phyloP scores from a whole-genome alignment of 1,140 invertebrate species.

The Drosophila seguyi region DNA sequence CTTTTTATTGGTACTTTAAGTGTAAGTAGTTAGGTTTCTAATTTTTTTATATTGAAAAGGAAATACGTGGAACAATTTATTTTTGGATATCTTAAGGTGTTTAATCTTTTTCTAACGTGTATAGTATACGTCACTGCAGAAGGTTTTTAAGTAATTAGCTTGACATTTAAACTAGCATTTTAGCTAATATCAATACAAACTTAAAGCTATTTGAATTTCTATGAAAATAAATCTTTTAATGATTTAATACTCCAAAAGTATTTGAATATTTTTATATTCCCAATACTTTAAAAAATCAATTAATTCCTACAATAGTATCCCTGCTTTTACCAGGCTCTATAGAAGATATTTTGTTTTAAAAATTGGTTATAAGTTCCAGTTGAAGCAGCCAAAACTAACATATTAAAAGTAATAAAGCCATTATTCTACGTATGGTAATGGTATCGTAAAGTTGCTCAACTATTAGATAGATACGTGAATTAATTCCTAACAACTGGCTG shows the following conservation, averaged over 20 bases:
- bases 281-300: background rate
- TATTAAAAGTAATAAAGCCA: background rate
- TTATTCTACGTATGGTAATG: background rate
- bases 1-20: background rate
- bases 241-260: too few relatives aligned
- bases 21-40: background rate
- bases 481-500: background rate
- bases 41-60: too few relatives aligned
- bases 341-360: too few relatives aligned
- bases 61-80: too few relatives aligned
- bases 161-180: too few relatives aligned
- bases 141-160: too few relatives aligned
- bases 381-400: background rate
- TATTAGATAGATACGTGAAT: background rate
- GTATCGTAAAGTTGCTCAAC: slow-evolving; percentile 5
- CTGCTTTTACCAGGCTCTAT: background rate
- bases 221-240: too few relatives aligned
- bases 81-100: too few relatives aligned
- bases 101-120: too few relatives aligned
- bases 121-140: too few relatives aligned
- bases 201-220: too few relatives aligned
- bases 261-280: background rate
- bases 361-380: background rate
- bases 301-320: background rate
- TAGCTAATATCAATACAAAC: too few relatives aligned